phyloP scores from a whole-genome alignment of 2,113 vertebrate genomes.

The Manacus vitellinus region DNA sequence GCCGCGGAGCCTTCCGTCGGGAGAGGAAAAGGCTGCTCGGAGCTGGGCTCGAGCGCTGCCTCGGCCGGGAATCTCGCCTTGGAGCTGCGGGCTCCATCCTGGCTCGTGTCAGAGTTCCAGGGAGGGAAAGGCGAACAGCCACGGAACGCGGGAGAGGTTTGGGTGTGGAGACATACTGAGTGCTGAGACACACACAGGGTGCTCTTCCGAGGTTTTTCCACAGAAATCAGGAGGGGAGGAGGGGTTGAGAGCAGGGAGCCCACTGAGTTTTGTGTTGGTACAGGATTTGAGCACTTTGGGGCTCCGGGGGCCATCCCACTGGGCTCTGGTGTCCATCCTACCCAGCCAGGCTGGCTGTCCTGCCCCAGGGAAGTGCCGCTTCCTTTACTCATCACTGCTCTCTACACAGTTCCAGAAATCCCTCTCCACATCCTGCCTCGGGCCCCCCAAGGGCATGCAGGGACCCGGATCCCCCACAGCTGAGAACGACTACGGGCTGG shows the following conservation, averaged over 20 bases:
- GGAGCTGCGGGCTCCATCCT: neutral
- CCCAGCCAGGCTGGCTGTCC: neutral
- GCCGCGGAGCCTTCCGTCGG: accelerated
- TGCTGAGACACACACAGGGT: accelerated
- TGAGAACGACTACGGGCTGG: conserved; percentile 89
- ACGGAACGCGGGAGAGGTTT: accelerated
- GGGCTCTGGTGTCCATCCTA: neutral
- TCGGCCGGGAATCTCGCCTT: too few relatives aligned
- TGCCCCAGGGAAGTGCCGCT: neutral
- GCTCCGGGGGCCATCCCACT: neutral
- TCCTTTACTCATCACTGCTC: neutral
- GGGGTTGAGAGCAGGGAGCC: neutral
- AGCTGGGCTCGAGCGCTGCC: accelerated
- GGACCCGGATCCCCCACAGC: neutral
- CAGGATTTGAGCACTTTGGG: neutral
- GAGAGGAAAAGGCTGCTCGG: neutral
- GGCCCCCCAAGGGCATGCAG: conserved; percentile 70
- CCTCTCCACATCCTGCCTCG: conserved; percentile 70
- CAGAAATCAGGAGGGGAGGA: too few relatives aligned
- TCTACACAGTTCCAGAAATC: conserved; percentile 65
- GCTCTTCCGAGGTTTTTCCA: neutral
- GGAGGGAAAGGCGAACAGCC: neutral
- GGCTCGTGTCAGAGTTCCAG: neutral
- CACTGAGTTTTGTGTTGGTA: neutral
- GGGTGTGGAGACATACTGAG: accelerated